Conservation (phyloP, 2,797 vertebrate species). For the Cynodonichthys magdalenae region DNA sequence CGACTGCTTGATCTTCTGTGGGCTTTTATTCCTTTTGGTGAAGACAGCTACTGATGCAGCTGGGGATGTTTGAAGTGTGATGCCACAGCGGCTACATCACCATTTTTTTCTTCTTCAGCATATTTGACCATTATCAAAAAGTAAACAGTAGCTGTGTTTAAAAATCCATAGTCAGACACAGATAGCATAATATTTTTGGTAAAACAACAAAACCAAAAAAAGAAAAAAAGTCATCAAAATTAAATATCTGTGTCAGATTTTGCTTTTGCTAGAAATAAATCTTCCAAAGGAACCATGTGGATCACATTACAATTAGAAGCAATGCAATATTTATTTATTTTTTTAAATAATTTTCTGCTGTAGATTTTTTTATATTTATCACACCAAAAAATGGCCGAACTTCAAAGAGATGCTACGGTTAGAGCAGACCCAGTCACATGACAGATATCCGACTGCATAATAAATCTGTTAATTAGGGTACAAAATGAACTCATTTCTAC, state of each 20-base stretch:
- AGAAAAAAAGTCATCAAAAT: constrained; percentile 64
- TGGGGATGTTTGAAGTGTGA: constrained; percentile 11
- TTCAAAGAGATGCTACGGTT: constrained; percentile 51
- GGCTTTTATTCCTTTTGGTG: constrained; percentile 35
- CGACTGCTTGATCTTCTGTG: constrained; percentile 50
- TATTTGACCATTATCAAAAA: constrained; percentile 37
- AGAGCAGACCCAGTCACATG: constrained; percentile 35
- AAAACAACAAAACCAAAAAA: constrained; percentile 37
- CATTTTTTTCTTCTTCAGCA: constrained; percentile 14
- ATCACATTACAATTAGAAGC: constrained; percentile 52
- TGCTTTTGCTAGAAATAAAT: constrained; percentile 36
- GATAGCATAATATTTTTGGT: constrained; percentile 38
- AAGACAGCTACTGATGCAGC: constrained; percentile 18
- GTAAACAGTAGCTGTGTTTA: constrained; percentile 22
- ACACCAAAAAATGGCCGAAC: constrained; percentile 36
- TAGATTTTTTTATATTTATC: constrained; percentile 44
- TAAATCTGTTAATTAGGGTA: constrained; percentile 68
- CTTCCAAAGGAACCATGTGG: constrained; percentile 47
- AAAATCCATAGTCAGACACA: constrained; percentile 45
- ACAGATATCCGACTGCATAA: constrained; percentile 47
- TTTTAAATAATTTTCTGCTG: constrained; percentile 56
- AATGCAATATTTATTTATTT: constrained; percentile 51
- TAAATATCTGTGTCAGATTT: constrained; percentile 54
- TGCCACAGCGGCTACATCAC: constrained; percentile 6
- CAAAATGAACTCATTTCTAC: constrained; percentile 56